Conservation (phyloP, 2,797 vertebrate species). For the Amblyraja radiata region DNA sequence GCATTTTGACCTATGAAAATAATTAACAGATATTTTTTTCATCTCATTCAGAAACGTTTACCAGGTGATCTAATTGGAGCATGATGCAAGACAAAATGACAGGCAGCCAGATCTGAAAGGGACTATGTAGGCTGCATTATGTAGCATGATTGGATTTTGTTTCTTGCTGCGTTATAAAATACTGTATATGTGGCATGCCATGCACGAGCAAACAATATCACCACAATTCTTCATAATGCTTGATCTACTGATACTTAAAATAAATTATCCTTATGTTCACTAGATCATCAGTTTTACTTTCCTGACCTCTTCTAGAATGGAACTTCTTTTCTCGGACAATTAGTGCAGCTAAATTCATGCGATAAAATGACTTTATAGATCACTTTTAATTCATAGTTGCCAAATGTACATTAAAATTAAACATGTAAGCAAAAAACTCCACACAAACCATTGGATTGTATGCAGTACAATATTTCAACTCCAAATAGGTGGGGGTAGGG, state of each 20-base stretch:
- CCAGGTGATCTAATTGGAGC: constrained; percentile 53
- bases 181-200: constrained; percentile 49
- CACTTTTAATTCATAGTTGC: background rate
- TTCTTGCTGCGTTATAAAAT: constrained; percentile 48
- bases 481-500: background rate
- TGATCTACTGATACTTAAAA: constrained; percentile 38
- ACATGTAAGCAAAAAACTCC: background rate
- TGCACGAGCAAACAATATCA: constrained; percentile 42
- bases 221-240: background rate
- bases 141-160: constrained; percentile 59
- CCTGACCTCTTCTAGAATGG: constrained; percentile 42
- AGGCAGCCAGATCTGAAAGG: constrained; percentile 57
- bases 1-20: constrained; percentile 96
- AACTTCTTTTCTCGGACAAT: constrained; percentile 41
- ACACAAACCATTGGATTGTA: background rate
- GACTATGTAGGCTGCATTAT: constrained; percentile 61
- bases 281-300: constrained; percentile 38
- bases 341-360: background rate
- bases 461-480: background rate
- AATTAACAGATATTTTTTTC: constrained; percentile 77
- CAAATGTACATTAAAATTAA: background rate
- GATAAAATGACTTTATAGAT: background rate
- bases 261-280: constrained; percentile 37
- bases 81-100: constrained; percentile 47
- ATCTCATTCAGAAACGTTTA: constrained; percentile 63